A percentile compares a stretch with the other conserved stretches of the same genome.
Evolutionary conservation across 2,797 vertebrate genomes (phyloP).

Genomic region (Petrocephalus sullivani): DNA sequence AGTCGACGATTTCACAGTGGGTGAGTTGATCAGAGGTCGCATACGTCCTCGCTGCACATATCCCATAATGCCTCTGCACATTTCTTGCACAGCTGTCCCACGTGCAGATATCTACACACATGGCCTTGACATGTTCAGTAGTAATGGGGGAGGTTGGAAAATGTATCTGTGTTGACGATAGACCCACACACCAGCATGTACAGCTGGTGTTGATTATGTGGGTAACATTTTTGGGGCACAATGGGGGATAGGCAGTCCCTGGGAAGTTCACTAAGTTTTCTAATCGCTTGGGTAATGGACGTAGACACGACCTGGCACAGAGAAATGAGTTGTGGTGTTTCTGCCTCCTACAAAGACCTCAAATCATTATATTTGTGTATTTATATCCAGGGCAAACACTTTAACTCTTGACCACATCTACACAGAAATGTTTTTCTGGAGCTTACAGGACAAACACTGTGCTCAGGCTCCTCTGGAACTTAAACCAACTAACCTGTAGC

Average conservation of each 20-base stretch:
- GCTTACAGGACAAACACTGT: not conserved
- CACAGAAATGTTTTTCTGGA: not conserved
- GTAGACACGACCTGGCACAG: not conserved
- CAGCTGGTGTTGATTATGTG: not conserved
- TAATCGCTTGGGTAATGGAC: not conserved
- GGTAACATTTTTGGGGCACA: not conserved
- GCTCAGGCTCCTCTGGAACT: not conserved
- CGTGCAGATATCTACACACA: not conserved
- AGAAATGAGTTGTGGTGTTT: not conserved
- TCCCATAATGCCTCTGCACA: not conserved
- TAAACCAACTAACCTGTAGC: not conserved
- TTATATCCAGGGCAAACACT: not conserved
- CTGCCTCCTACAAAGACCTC: not conserved
- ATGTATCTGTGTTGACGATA: not conserved
- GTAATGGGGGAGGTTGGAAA: not conserved
- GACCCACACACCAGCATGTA: not conserved
- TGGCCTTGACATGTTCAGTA: constrained; percentile 15
- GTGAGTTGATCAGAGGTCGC: not conserved
- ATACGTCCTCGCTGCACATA: not conserved
- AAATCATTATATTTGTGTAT: not conserved
- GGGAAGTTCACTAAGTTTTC: not conserved
- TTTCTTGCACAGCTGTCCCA: not conserved
- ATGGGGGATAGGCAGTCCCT: not conserved
- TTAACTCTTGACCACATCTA: constrained; percentile 5
- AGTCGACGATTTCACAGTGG: not conserved